A percentile compares a stretch with the other conserved stretches of the same genome.
phyloP scores from a whole-genome alignment of 1,140 invertebrate species.

The Rhizoglyphus robini region DNA sequence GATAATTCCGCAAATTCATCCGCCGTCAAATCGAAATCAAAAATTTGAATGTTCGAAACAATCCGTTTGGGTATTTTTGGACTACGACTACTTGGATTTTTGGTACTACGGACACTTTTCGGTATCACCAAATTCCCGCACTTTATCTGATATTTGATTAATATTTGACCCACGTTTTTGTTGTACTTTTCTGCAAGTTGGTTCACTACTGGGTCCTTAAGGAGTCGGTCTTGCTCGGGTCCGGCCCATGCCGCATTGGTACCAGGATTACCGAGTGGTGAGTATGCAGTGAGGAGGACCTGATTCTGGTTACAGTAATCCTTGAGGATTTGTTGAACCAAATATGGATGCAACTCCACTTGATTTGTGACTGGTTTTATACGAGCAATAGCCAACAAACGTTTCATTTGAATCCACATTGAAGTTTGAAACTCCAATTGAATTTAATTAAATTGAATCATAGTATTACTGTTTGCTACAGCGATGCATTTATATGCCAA shows the following conservation, averaged over 20 bases:
- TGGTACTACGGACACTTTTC: constrained; percentile 55
- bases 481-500: no score
- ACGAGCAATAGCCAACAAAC: constrained; percentile 15
- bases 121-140: constrained; percentile 57
- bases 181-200: constrained; percentile 14
- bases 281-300: constrained; percentile 33
- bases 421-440: constrained; percentile 37
- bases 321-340: constrained; percentile 28
- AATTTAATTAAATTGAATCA: no score
- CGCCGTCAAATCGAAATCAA: constrained; percentile 49
- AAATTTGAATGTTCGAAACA: constrained; percentile 51
- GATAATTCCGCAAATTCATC: constrained; percentile 47
- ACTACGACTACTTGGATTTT: no score
- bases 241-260: constrained; percentile 22
- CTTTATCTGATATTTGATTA: constrained; percentile 4
- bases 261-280: constrained; percentile 33
- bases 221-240: not conserved
- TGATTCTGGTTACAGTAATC: constrained; percentile 30
- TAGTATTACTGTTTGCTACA: no score
- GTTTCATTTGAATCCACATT: constrained; percentile 30
- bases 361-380: constrained; percentile 24
- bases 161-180: constrained; percentile 16
- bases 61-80: constrained; percentile 49
- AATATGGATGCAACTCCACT: constrained; percentile 31
- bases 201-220: constrained; percentile 6